phyloP scores from a whole-genome alignment of 2,888 invertebrate species.

The Baronia brevicornis region DNA sequence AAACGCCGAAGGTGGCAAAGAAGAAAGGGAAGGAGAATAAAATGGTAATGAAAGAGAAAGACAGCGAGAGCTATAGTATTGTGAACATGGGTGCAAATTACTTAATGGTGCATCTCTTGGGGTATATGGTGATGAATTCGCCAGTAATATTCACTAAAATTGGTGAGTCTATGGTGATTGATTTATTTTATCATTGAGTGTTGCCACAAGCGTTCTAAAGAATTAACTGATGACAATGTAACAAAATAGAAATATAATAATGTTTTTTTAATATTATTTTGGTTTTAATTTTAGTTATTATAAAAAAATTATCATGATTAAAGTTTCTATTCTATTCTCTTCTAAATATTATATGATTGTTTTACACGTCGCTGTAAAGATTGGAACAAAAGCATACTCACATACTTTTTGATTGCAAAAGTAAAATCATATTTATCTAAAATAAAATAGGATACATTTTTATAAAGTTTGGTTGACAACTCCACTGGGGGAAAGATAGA shows the following conservation, averaged over 20 bases:
- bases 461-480: too few relatives aligned
- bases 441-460: too few relatives aligned
- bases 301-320: background rate
- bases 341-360: too few relatives aligned
- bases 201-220: too few relatives aligned
- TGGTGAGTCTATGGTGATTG: slow-evolving; percentile 47
- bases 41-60: slow-evolving; percentile 5
- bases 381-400: too few relatives aligned
- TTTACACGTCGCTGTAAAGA: too few relatives aligned
- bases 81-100: slow-evolving; percentile 71
- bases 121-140: slow-evolving; percentile 64
- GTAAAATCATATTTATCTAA: too few relatives aligned
- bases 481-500: too few relatives aligned
- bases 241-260: slow-evolving; percentile 5
- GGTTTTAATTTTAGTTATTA: background rate
- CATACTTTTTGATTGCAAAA: too few relatives aligned
- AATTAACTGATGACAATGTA: too few relatives aligned
- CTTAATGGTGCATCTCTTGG: slow-evolving; percentile 70
- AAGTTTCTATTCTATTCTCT: too few relatives aligned
- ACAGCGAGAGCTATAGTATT: slow-evolving; percentile 36
- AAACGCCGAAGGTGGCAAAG: slow-evolving; percentile 1
- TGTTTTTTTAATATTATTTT: background rate
- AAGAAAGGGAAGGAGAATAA: slow-evolving; percentile 7
- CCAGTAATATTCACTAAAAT: slow-evolving; percentile 52
- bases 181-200: too few relatives aligned